Conservation (phyloP, 2,113 vertebrate genomes). For the Pseudopodoces humilis region DNA sequence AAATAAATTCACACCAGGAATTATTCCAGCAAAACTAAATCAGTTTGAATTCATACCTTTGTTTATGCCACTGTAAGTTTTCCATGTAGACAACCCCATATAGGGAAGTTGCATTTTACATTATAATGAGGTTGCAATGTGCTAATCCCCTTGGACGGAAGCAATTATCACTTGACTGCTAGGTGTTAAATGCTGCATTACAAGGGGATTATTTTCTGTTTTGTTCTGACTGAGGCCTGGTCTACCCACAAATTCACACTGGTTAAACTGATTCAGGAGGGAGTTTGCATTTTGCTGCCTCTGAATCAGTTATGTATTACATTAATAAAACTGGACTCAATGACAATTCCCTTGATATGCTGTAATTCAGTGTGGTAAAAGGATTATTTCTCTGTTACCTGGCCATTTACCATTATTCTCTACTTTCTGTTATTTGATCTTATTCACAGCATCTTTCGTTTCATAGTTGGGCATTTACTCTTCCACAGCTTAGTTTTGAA, state of each 20-base stretch:
- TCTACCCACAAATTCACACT: constrained; percentile 34
- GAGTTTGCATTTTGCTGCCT: not conserved
- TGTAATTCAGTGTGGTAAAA: constrained; percentile 8
- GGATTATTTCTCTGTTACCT: not conserved
- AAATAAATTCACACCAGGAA: not conserved
- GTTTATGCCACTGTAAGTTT: constrained; percentile 19
- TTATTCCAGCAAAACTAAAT: constrained; percentile 30
- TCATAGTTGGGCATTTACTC: not conserved
- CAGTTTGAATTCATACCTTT: constrained; percentile 28
- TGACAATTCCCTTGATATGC: constrained; percentile 2
- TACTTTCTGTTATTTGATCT: not conserved
- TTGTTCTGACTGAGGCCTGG: constrained; percentile 43
- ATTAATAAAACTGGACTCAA: constrained; percentile 44
- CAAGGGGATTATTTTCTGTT: constrained; percentile 62
- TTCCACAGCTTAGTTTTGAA: not conserved
- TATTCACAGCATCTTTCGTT: not conserved
- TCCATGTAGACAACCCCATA: constrained; percentile 11
- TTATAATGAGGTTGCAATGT: constrained; percentile 62
- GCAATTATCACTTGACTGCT: constrained; percentile 67
- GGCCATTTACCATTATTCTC: not conserved
- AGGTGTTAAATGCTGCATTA: constrained; percentile 63
- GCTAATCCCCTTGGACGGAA: constrained; percentile 53
- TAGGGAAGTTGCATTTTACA: constrained; percentile 54
- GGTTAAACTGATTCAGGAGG: constrained; percentile 37
- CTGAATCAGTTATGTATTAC: constrained; percentile 6